phyloP scores from a whole-genome alignment of 2,888 invertebrate species.

The Trichogramma evanescens region DNA sequence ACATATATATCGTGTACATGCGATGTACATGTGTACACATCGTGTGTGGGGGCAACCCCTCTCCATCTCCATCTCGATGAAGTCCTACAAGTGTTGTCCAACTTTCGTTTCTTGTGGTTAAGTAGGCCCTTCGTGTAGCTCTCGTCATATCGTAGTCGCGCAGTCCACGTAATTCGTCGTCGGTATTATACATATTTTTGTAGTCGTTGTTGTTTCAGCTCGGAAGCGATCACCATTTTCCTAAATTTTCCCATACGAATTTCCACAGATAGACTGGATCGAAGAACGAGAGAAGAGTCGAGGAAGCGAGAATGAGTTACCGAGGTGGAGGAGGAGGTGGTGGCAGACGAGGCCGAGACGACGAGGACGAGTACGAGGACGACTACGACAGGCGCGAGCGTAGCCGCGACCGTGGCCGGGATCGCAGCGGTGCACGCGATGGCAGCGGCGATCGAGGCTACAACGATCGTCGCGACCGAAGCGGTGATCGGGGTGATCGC shows the following conservation, averaged over 20 bases:
- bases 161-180: background rate
- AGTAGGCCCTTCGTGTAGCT: background rate
- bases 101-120: no score
- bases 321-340: background rate
- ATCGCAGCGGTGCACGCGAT: background rate
- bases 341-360: conserved; percentile 8
- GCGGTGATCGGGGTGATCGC: conserved; percentile 11
- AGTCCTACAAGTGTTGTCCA: conserved; percentile 7
- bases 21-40: conserved; percentile 9
- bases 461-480: conserved; percentile 4
- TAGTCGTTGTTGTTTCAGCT: background rate
- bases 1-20: no score
- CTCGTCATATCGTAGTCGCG: background rate
- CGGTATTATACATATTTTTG: background rate
- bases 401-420: conserved; percentile 3
- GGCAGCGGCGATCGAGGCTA: conserved; percentile 1
- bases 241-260: background rate
- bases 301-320: background rate
- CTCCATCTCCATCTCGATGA: background rate
- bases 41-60: background rate
- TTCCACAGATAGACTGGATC: conserved; percentile 11
- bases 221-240: background rate
- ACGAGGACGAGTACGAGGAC: conserved; percentile 18
- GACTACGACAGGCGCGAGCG: conserved; percentile 9
- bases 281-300: conserved; percentile 26